Evolutionary conservation across 2,888 invertebrate genomes (phyloP).

Genomic region (Calameuta pallipes): DNA sequence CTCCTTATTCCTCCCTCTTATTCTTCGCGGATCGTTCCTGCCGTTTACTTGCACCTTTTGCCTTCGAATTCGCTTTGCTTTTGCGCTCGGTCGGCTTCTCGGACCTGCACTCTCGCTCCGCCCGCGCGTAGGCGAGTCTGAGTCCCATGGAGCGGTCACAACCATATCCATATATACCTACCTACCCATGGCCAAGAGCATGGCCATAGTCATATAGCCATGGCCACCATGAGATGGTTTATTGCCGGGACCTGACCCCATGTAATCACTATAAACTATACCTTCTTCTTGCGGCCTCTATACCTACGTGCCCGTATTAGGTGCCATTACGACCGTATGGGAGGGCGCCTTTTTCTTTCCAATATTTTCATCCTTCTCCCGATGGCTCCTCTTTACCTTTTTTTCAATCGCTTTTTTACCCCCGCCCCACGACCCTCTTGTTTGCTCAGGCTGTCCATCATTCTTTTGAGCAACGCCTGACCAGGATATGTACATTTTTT

Average conservation of each 20-base stretch:
- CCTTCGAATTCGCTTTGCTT: conserved; percentile 60
- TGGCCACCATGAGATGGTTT: conserved; percentile 63
- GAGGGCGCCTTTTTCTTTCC: conserved; percentile 38
- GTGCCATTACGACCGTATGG: conserved; percentile 55
- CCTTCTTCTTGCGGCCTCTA: conserved; percentile 51
- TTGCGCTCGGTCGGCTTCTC: conserved; percentile 30
- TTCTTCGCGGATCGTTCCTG: conserved; percentile 37
- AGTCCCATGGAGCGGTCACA: conserved; percentile 37
- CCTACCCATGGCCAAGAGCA: conserved; percentile 1
- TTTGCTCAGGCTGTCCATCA: conserved; percentile 7
- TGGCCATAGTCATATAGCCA: conserved; percentile 45
- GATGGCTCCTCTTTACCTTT: conserved; percentile 15
- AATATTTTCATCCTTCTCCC: conserved; percentile 21
- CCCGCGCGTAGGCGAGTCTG: conserved; percentile 59
- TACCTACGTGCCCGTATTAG: conserved; percentile 61
- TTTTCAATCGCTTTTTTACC: not conserved
- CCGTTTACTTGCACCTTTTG: conserved; percentile 53
- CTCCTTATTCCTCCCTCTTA: conserved; percentile 34
- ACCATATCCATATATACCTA: conserved; percentile 14
- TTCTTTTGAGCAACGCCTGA: not conserved
- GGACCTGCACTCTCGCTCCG: conserved; percentile 40
- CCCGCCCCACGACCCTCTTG: not conserved
- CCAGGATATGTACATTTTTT: not conserved
- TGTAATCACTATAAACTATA: conserved; percentile 66
- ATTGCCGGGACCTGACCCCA: conserved; percentile 65